Evolutionary conservation across 2,113 vertebrate species (phyloP).

Genomic region (Lampris incognitus): DNA sequence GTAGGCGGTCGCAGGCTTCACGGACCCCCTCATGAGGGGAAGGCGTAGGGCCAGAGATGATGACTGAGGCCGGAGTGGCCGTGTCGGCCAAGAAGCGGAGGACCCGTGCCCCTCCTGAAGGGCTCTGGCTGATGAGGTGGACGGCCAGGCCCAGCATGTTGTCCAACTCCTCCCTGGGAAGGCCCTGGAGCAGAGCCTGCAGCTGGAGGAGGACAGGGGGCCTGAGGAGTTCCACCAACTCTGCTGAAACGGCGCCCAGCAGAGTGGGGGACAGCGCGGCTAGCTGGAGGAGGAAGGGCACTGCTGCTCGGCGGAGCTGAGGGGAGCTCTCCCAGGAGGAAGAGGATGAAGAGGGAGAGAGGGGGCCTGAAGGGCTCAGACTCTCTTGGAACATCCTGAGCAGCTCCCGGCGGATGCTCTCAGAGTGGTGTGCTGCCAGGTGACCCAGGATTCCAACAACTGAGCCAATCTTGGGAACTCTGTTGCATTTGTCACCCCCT

Average conservation of each 20-base stretch:
- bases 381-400: constrained; percentile 94
- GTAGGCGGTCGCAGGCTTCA: constrained; percentile 91
- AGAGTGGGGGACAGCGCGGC: constrained; percentile 91
- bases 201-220: constrained; percentile 89
- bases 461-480: constrained; percentile 92
- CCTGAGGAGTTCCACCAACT: constrained; percentile 90
- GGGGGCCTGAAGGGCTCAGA: constrained; percentile 71
- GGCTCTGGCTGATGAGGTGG: constrained; percentile 92
- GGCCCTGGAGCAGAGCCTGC: constrained; percentile 85
- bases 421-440: constrained; percentile 88
- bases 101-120: constrained; percentile 86
- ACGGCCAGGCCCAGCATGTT: constrained; percentile 89
- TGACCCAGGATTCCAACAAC: constrained; percentile 95
- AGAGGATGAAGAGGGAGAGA: constrained; percentile 71
- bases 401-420: constrained; percentile 92
- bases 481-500: constrained; percentile 82
- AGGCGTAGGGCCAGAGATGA: constrained; percentile 85
- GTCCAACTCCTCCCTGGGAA: constrained; percentile 90
- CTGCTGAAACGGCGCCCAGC: constrained; percentile 87
- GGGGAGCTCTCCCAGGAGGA: constrained; percentile 80
- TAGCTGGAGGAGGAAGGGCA: constrained; percentile 93
- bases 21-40: constrained; percentile 89
- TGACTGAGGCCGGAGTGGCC: constrained; percentile 91
- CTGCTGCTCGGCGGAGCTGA: constrained; percentile 86
- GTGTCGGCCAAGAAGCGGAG: constrained; percentile 91